Evolutionary conservation across 2,797 vertebrate species (phyloP).

Genomic region (Epinephelus coioides): DNA sequence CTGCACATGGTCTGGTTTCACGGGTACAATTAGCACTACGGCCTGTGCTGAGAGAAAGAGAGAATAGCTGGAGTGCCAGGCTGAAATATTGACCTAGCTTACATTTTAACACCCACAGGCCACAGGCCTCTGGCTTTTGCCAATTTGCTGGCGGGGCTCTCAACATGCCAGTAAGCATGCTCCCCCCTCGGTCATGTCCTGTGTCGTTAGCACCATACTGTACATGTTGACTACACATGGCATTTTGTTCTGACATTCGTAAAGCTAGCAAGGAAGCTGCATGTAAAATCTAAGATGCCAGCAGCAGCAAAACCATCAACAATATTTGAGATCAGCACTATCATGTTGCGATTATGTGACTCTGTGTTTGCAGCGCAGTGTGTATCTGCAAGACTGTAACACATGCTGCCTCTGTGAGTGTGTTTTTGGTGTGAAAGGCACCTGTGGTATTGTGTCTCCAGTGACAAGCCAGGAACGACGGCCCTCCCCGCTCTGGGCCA

Average conservation of each 20-base stretch:
- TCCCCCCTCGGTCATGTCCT: conserved; percentile 16
- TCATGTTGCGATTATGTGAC: not conserved
- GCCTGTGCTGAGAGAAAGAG: conserved; percentile 51
- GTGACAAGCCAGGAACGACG: conserved; percentile 67
- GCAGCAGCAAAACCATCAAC: not conserved
- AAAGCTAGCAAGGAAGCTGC: not conserved
- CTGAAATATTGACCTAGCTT: conserved; percentile 72
- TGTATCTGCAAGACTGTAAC: conserved; percentile 28
- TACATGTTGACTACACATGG: conserved; percentile 8
- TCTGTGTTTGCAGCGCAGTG: conserved; percentile 12
- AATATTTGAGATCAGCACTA: conserved; percentile 6
- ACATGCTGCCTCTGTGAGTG: conserved; percentile 33
- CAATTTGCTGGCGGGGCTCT: conserved; percentile 50
- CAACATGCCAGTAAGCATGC: conserved; percentile 58
- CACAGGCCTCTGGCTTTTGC: conserved; percentile 63
- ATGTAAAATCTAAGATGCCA: not conserved
- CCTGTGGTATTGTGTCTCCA: conserved; percentile 74
- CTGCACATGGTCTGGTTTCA: conserved; percentile 67
- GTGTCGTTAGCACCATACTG: conserved; percentile 33
- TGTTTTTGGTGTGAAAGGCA: conserved; percentile 53
- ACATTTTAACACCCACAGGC: conserved; percentile 70
- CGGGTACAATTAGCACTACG: conserved; percentile 59
- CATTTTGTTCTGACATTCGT: not conserved
- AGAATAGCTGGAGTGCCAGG: conserved; percentile 39
- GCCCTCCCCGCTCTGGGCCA: conserved; percentile 40